Conservation (phyloP, 2,113 vertebrate species). For the Festucalex cinctus region DNA sequence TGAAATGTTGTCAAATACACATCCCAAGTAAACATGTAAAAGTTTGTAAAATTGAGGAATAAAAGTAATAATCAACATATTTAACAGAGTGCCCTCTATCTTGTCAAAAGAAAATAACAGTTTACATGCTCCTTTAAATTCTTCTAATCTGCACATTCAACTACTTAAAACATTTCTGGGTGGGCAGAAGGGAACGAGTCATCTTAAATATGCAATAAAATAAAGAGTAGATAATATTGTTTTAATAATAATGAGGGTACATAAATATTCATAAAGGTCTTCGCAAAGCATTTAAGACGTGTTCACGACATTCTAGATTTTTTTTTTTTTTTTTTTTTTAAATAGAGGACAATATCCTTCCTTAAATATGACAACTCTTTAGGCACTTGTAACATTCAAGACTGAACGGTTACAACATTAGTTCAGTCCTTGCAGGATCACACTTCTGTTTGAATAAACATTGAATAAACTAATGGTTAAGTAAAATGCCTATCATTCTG, state of each 20-base stretch:
- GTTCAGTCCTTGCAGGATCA: conserved; percentile 36
- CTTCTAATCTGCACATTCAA: conserved; percentile 42
- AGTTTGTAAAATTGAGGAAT: background rate
- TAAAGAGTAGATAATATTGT: conserved; percentile 15
- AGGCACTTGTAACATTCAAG: conserved; percentile 72
- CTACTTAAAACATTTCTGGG: conserved; percentile 19
- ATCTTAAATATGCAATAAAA: conserved; percentile 27
- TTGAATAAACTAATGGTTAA: conserved; percentile 15
- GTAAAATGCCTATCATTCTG: conserved; percentile 1
- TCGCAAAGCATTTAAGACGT: conserved; percentile 36
- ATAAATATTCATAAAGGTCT: conserved; percentile 30
- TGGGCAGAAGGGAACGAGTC: conserved; percentile 8
- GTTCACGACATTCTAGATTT: conserved; percentile 19
- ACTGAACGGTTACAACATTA: conserved; percentile 49
- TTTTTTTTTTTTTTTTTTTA: conserved; percentile 1
- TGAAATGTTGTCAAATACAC: background rate
- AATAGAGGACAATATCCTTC: conserved; percentile 16
- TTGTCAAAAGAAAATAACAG: conserved; percentile 10
- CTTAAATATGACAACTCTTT: conserved; percentile 58
- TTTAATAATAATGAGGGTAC: conserved; percentile 2
- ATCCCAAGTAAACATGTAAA: background rate
- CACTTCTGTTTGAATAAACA: conserved; percentile 26
- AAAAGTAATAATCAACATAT: background rate
- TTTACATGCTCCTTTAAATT: conserved; percentile 33
- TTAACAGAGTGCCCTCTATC: background rate